Conservation (phyloP, 2,888 invertebrate genomes). For the Tachina fera region DNA sequence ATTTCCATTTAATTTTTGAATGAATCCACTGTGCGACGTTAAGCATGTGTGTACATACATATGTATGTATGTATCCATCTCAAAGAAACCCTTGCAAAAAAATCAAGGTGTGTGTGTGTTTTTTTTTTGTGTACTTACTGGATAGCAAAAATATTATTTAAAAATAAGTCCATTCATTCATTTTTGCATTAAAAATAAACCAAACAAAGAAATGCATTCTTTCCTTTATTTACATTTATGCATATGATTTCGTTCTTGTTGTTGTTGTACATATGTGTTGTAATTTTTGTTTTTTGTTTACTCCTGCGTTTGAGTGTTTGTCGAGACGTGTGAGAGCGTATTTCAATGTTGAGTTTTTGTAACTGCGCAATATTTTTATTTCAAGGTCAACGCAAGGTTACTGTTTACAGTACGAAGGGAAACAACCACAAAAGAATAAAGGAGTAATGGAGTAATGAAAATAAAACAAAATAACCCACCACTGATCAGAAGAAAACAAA, state of each 20-base stretch:
- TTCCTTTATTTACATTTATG: conserved; percentile 20
- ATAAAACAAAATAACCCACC: conserved; percentile 14
- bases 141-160: too few relatives aligned
- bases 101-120: too few relatives aligned
- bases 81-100: too few relatives aligned
- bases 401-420: conserved; percentile 8
- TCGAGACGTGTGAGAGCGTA: neutral
- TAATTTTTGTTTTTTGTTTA: too few relatives aligned
- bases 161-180: conserved; percentile 19
- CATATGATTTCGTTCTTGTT: neutral
- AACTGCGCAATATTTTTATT: conserved; percentile 59
- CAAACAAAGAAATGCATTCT: conserved; percentile 50
- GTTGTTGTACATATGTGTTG: neutral
- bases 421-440: conserved; percentile 31
- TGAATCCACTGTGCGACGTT: too few relatives aligned
- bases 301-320: neutral
- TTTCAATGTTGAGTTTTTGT: neutral
- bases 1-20: too few relatives aligned
- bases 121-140: too few relatives aligned
- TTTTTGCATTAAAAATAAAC: conserved; percentile 13
- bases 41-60: too few relatives aligned
- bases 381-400: conserved; percentile 68
- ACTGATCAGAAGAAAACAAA: conserved; percentile 16
- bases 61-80: too few relatives aligned
- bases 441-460: conserved; percentile 44